Percentiles rank a stretch among this genome's conserved stretches.
phyloP scores from a whole-genome alignment of 2,113 vertebrate genomes.

The Equus quagga region DNA sequence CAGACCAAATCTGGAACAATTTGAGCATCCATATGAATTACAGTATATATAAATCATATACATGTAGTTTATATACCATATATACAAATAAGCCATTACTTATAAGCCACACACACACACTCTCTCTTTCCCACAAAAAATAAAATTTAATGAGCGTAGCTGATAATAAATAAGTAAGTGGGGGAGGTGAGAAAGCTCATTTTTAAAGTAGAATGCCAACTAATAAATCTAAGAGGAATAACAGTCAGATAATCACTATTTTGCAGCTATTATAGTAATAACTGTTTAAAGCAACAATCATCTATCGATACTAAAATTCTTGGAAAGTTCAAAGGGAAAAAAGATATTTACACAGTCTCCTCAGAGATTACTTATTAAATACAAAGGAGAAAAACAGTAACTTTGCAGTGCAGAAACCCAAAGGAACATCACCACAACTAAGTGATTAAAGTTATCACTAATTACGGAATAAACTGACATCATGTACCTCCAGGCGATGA shows the following conservation, averaged over 20 bases:
- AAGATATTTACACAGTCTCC: background rate
- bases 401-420: background rate
- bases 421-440: conserved; percentile 23
- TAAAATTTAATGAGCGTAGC: background rate
- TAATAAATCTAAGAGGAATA: conserved; percentile 1
- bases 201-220: conserved; percentile 46
- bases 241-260: background rate
- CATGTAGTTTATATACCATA: background rate
- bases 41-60: background rate
- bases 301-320: background rate
- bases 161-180: background rate
- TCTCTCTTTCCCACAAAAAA: background rate
- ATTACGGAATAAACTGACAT: background rate
- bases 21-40: conserved; percentile 29
- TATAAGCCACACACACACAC: background rate
- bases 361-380: conserved; percentile 39
- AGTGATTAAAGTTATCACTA: background rate
- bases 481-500: background rate
- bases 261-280: background rate
- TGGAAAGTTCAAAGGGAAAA: background rate
- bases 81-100: background rate
- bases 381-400: conserved; percentile 23
- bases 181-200: background rate
- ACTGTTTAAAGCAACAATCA: background rate
- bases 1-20: background rate